Evolutionary conservation across 2,888 invertebrate genomes (phyloP).

Genomic region (Ophioninae sp.): DNA sequence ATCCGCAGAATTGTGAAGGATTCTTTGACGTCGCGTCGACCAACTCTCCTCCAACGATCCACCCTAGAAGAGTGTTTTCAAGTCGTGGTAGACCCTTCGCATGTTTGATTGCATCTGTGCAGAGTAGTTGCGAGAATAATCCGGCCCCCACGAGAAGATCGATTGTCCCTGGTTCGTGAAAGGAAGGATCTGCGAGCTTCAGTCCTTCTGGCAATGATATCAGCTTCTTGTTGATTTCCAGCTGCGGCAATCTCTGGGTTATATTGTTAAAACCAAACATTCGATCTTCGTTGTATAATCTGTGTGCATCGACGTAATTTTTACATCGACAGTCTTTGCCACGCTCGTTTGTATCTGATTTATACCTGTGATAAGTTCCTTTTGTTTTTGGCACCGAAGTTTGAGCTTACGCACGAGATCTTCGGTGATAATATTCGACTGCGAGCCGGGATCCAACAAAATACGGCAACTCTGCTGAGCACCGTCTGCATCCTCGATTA

Average conservation of each 20-base stretch:
- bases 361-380: conserved; percentile 48
- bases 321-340: conserved; percentile 9
- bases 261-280: conserved; percentile 54
- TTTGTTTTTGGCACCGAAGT: conserved; percentile 31
- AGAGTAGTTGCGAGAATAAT: conserved; percentile 56
- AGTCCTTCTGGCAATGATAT: conserved; percentile 49
- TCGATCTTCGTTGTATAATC: conserved; percentile 49
- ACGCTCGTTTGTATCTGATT: conserved; percentile 45
- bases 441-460: conserved; percentile 60
- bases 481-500: conserved; percentile 53
- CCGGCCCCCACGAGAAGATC: conserved; percentile 57
- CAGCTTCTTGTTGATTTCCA: conserved; percentile 22
- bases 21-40: conserved; percentile 10
- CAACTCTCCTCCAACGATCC: conserved; percentile 52
- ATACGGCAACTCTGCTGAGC: conserved; percentile 46
- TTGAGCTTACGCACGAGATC: conserved; percentile 51
- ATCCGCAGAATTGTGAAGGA: conserved; percentile 18
- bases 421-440: conserved; percentile 60
- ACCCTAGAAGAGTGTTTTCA: conserved; percentile 55
- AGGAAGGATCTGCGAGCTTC: conserved; percentile 53
- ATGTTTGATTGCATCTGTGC: conserved; percentile 33
- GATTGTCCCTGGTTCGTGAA: conserved; percentile 53
- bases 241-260: conserved; percentile 52
- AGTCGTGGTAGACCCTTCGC: conserved; percentile 36
- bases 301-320: conserved; percentile 25